Base-by-base conservation (phyloP, 23 tunicate species). In the Aplidium turbinatum region DNA sequence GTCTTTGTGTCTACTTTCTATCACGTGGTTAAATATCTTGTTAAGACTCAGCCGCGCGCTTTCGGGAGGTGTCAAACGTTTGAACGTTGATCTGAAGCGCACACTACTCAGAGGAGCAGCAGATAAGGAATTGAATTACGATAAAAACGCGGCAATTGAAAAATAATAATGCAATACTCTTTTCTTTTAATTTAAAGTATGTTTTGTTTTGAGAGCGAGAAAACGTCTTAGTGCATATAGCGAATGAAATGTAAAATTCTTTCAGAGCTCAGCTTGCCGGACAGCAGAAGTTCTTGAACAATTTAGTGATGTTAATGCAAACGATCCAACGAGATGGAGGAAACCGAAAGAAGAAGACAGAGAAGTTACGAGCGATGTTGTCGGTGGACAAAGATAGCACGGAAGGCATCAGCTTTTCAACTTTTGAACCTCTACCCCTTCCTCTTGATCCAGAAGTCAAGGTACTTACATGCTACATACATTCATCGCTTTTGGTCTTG, bases 381-480 rank as follows among this genome's bases (percentile, higher is more conserved):
- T 63, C 83, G 1, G 29, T 40, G n/a, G 75, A 82, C 21, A 58
- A 56, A 27, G 79, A 61, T 11, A 42, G 9, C 0, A 21, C 23
- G 46, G 78, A 81, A 38, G 38, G 34, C 13, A 23, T 72, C 19
- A 66, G 32, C 23, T 81, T 91, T 35, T 58, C 82, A 32, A 19
- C 51, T 20, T 91, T 91, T 60, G 86, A 84, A 18, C 78, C 91
- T n/a, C 62, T 91, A 2, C 91, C 91, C 0, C 67, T 91, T 31
- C 97, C 97, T 0, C 78, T 91, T 18, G 97, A 91, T 75, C 97
- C 97, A 0, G 82, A 73, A 42, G 82, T 91, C 6, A 81, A 84
- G 79, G 97, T 83, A 70, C 50, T 42, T 42, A 42, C 50, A 9
- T 16, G 16, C 11, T 11, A 42, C 11, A 42, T 9, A 42, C 16